phyloP scores from a whole-genome alignment of 2,888 invertebrate species.

The Coelopa pilipes region DNA sequence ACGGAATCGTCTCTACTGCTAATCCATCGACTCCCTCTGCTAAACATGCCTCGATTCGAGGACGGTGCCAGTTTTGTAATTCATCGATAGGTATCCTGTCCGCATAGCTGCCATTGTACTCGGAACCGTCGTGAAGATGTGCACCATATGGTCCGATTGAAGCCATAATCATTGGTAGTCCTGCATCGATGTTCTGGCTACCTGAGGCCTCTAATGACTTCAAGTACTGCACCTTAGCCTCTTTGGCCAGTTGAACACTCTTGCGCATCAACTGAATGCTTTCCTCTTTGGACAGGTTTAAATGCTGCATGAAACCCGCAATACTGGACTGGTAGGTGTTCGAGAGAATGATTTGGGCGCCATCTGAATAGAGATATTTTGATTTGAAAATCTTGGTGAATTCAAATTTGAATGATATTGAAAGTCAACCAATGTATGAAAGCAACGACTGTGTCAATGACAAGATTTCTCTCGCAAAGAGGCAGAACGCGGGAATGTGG shows the following conservation, averaged over 20 bases:
- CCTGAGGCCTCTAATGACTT: slow-evolving; percentile 68
- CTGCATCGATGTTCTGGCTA: slow-evolving; percentile 42
- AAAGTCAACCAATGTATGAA: neutral
- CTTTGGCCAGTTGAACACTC: slow-evolving; percentile 78
- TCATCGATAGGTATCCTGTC: slow-evolving; percentile 73
- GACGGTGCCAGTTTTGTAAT: slow-evolving; percentile 86
- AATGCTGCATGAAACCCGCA: slow-evolving; percentile 78
- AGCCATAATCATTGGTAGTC: slow-evolving; percentile 78
- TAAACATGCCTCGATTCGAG: slow-evolving; percentile 79
- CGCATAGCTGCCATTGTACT: slow-evolving; percentile 87
- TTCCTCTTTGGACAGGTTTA: slow-evolving; percentile 74
- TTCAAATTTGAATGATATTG: neutral
- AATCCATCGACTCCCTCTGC: slow-evolving; percentile 85
- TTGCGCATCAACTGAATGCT: slow-evolving; percentile 77
- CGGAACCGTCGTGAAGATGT: slow-evolving; percentile 88
- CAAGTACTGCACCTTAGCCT: slow-evolving; percentile 72
- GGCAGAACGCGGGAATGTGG: neutral
- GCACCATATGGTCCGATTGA: slow-evolving; percentile 95
- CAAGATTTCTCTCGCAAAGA: neutral
- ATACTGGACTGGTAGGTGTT: slow-evolving; percentile 90
- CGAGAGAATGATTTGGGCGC: slow-evolving; percentile 89
- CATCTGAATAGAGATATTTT: slow-evolving; percentile 65
- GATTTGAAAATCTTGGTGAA: neutral
- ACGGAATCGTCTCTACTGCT: slow-evolving; percentile 93
- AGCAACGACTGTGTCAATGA: neutral